Evolutionary conservation across 2,797 vertebrate species (phyloP), one percentile per base, ranked within the genome.

Genomic region (Rachycentron canadum): DNA sequence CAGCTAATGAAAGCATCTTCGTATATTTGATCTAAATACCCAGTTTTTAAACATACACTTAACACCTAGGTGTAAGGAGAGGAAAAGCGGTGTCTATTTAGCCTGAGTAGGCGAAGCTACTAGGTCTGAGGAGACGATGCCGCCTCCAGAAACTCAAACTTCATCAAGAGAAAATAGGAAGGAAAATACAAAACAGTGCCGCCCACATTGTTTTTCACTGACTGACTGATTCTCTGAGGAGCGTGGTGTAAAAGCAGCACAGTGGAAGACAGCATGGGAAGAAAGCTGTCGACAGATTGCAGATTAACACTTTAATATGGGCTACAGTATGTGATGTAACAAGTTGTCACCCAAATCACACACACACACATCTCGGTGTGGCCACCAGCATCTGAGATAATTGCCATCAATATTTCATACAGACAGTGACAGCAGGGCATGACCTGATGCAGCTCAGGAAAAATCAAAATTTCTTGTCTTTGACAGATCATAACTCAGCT

Each of bases 341-440:
- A 81, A 61, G 76, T 69, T 72, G 87, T 89, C 78, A 55, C 32
- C 68, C 65, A 34, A 50, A 78, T 83, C 59, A 65, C 64, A 56
- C 32, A 56, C 36, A 32, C n/a, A n/a, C n/a, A n/a, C 21, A 21
- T 62, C 49, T 43, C 61, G 0, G 49, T 36, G 49, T 83, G 72
- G 73, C 86, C 73, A 70, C 86, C 74, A 41, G 76, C 77, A 69
- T 71, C 50, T 50, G 36, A 71, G 59, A 87, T 90, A 89, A 88
- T 90, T 87, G 84, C 79, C 81, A 78, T 91, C 92, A 87, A 91
- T 93, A 92, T 91, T 91, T 91, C 81, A 88, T 56, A 8, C 59
- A 64, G 73, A 76, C 75, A 59, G 58, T 83, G 91, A 92, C 89
- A 88, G 79, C 38, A 25, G 86, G 85, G 85, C 82, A 71, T 13